Conservation (phyloP, 2,113 vertebrate genomes). For the Salvator merianae region DNA sequence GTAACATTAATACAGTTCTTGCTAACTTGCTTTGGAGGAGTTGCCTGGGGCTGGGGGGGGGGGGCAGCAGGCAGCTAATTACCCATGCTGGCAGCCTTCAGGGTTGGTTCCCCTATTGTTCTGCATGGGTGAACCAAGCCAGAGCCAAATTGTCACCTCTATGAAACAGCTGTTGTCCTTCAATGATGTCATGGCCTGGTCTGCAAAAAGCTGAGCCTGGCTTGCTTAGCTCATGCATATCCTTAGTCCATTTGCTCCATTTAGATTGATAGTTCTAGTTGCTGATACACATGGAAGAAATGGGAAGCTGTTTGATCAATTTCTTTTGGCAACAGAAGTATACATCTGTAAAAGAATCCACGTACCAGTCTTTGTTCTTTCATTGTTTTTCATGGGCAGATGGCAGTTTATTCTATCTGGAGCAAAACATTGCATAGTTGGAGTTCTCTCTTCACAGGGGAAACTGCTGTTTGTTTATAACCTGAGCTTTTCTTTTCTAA, state of each 20-base stretch:
- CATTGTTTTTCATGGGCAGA: neutral
- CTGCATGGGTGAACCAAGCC: too few species aligned
- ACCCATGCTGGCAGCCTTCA: too few species aligned
- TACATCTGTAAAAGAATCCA: neutral
- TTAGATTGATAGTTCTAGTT: neutral
- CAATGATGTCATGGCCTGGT: neutral
- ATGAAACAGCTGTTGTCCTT: too few species aligned
- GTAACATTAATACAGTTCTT: too few species aligned
- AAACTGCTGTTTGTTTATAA: neutral
- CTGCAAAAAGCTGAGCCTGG: neutral
- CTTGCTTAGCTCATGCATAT: too few species aligned
- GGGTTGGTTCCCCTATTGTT: too few species aligned
- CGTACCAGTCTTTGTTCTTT: neutral
- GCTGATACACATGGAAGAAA: neutral
- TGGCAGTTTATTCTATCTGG: neutral
- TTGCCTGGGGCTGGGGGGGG: too few species aligned
- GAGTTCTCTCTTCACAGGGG: neutral
- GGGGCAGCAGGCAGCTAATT: too few species aligned
- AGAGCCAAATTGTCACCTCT: too few species aligned
- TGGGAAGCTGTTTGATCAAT: neutral
- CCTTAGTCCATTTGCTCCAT: neutral
- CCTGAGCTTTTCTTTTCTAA: slow-evolving; percentile 29
- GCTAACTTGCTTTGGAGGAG: too few species aligned
- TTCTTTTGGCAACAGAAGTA: neutral
- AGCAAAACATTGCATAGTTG: neutral